Base-by-base conservation (phyloP, 2,888 invertebrate genomes). In the Polyploca ridens region DNA sequence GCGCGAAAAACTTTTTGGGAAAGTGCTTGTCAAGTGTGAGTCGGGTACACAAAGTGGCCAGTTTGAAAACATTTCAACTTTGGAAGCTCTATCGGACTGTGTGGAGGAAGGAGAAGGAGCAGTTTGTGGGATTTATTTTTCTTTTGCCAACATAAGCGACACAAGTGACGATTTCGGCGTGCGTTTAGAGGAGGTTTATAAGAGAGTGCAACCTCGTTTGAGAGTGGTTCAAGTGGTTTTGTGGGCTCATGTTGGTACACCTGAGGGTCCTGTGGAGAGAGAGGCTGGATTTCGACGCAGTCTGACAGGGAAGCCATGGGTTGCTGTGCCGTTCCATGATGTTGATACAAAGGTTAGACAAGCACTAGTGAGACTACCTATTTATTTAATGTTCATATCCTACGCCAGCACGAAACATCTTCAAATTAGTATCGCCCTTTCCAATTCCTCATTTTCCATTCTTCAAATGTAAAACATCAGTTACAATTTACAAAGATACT, bases 151-250 rank as follows among this genome's bases (percentile, higher is more conserved):
- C 77, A 95, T 96, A 69, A 96, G 95, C 84, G 95, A 95, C 69
- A 94, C 95, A 61, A 95, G 95, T 91, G 96, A 96, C 81, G 96
- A 96, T 79, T 96, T 96, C 71, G 95, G 96, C 16, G 94, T 95
- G 71, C 95, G 96, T 75, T 88, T 96, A 76, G 91, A 94, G 71
- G 95, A 96, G 67, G 89, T 96, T 46, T 96, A 95, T 75, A 94
- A 90, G 65, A 82, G 82, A 46, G 91, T 91, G 69, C 86, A 90
- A 69, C 95, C 94, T 65, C 90, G 90, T 63, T 85, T 96, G 82
- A 95, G 95, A 81, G 95, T 96, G 11, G 95, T 96, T 62, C 96
- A 96, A 82, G 96, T 96, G 73, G 96, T 96, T 64, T 86, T 96
- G 73, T 96, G 96, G 96, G 96, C 96, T 16, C 94, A 93, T 67